Percentiles rank a stretch among this genome's conserved stretches.
These are phyloP conservation scores for Columba guinea DNA, from an alignment of 2,797 vertebrate genomes.

Conservation along the genomic window DNA sequence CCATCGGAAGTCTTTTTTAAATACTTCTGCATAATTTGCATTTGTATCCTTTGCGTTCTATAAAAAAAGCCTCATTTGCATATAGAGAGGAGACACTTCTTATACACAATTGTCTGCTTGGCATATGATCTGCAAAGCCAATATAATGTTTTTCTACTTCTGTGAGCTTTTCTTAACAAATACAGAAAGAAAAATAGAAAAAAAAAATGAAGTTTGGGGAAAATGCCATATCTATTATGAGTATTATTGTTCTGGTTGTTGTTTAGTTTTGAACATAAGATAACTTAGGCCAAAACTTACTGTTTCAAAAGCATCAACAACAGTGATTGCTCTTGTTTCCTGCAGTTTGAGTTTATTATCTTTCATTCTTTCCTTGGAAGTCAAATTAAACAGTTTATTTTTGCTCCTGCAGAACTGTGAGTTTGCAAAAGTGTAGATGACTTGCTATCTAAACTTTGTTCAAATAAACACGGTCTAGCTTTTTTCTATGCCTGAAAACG, in stretches of 20 bases:
- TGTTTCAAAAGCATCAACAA: neutral
- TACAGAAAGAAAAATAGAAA: neutral
- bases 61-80: conserved; percentile 25
- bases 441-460: conserved; percentile 23
- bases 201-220: neutral
- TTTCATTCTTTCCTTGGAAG: conserved; percentile 16
- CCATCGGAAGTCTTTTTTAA: neutral
- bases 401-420: neutral
- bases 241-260: neutral
- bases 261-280: neutral
- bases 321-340: neutral
- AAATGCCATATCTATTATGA: neutral
- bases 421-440: conserved; percentile 3
- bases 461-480: neutral
- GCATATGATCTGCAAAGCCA: neutral
- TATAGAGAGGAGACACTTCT: neutral
- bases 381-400: conserved; percentile 52
- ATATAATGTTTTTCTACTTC: neutral
- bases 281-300: neutral
- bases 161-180: conserved; percentile 7
- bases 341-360: conserved; percentile 22
- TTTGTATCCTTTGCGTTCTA: neutral
- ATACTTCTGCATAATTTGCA: neutral
- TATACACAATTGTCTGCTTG: neutral
- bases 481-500: neutral